Base-by-base conservation (phyloP, 2,888 invertebrate species). In the Rhogogaster chlorosoma region DNA sequence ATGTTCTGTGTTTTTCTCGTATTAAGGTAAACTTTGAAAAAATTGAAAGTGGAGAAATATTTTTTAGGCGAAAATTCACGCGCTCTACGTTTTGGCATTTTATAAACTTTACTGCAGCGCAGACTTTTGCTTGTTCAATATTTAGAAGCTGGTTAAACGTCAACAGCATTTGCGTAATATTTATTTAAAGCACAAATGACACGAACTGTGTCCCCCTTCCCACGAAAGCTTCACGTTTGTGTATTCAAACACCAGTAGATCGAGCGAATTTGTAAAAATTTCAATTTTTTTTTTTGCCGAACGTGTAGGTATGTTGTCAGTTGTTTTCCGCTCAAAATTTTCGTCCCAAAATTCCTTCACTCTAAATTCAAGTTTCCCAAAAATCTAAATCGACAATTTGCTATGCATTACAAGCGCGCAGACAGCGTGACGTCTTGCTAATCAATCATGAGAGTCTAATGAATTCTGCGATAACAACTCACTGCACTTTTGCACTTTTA, bases 101-200 rank as follows among this genome's bases (percentile, higher is more conserved):
- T 32, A 26, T 67, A 32, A 32, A 38, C 18, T 22, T 12, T 61
- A 32, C 26, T 29, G 61, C 36, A 22, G n/a, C 36, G 38, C 36
- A 38, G 61, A 22, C 36, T 80, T 22, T 61, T 2, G 38, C 61
- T 9, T 38, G 61, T 80, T 38, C 61, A 38, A 80, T 80, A 80
- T 80, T 80, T 38, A 36, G 9, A 80, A 61, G 36, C 22, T 38
- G 57, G 57, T 80, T 80, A 49, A 80, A 80, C 61, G 80, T 80
- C 61, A 80, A 80, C 80, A 80, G 26, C 61, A 38, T 80, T 12
- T 80, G 80, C 80, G 80, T 80, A 80, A 80, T 80, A 61, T 80
- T 80, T 80, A 80, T 80, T 80, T 80, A 80, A 80, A 80, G 80
- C 57, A 80, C 38, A 36, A 36, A 38, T 61, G 61, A 61, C 57